Conservation (phyloP, 2,113 vertebrate genomes). For the Mixornis gularis region DNA sequence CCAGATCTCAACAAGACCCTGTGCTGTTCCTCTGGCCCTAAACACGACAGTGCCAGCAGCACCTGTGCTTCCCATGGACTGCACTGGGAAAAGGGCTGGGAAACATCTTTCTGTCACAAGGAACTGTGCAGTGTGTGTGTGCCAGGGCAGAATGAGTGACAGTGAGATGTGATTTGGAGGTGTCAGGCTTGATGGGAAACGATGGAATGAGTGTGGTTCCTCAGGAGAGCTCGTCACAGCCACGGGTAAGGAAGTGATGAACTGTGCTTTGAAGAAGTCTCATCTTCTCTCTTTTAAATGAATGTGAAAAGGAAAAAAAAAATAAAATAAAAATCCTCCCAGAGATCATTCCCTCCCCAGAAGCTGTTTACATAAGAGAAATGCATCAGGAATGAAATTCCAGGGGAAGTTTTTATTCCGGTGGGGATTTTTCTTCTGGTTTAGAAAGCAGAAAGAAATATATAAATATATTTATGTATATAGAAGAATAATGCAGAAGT, state of each 20-base stretch:
- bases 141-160: background rate
- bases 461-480: background rate
- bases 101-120: background rate
- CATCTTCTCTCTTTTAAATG: background rate
- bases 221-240: background rate
- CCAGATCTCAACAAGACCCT: background rate
- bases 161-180: background rate
- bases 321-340: background rate
- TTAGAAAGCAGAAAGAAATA: background rate
- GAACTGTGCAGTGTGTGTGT: background rate
- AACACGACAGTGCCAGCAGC: accelerated
- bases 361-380: background rate
- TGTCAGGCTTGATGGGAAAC: background rate
- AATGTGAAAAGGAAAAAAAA: background rate
- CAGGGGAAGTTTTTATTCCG: background rate
- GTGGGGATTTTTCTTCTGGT: background rate
- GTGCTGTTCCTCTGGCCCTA: background rate
- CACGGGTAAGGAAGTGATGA: background rate
- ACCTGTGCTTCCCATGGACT: background rate
- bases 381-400: background rate
- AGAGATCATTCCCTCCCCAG: background rate
- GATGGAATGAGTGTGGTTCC: background rate
- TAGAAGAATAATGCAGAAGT: background rate
- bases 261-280: background rate
- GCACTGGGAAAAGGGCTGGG: background rate